phyloP scores from a whole-genome alignment of 2,888 invertebrate genomes.

The Lingula anatina region DNA sequence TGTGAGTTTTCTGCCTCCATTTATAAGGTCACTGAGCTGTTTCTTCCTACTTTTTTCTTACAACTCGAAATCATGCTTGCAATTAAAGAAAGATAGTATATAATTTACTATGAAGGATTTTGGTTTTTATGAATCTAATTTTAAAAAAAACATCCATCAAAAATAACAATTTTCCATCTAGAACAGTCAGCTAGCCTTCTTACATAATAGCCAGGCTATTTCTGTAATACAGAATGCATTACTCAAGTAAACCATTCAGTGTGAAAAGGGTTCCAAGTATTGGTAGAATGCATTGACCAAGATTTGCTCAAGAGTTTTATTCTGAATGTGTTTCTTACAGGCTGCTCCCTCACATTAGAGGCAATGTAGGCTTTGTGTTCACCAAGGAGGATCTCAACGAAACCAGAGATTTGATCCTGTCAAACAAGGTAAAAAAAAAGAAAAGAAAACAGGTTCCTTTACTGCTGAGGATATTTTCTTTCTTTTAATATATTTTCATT shows the following conservation, averaged over 20 bases:
- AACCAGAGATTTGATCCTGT: conserved; percentile 82
- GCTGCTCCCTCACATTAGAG: conserved; percentile 88
- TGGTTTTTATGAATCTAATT: no score
- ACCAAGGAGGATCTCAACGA: conserved; percentile 92
- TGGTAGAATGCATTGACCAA: neutral
- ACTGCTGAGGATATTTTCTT: no score
- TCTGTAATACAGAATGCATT: neutral
- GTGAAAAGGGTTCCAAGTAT: neutral
- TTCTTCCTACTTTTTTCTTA: no score
- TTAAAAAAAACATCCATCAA: no score
- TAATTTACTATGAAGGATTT: no score
- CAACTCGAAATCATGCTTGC: no score
- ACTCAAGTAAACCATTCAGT: neutral
- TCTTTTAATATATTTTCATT: neutral
- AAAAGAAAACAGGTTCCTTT: no score
- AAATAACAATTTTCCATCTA: no score
- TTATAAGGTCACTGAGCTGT: no score
- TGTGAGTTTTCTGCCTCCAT: neutral
- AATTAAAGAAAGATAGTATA: no score
- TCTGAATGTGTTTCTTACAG: conserved; percentile 38
- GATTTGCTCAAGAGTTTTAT: neutral
- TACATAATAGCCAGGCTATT: neutral
- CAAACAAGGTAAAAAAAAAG: conserved; percentile 83
- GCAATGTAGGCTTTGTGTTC: conserved; percentile 98
- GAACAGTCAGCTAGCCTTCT: neutral